These are phyloP conservation scores for Pyrocephalus nanus DNA, from an alignment of 2,797 vertebrate species.

Conservation along the genomic window DNA sequence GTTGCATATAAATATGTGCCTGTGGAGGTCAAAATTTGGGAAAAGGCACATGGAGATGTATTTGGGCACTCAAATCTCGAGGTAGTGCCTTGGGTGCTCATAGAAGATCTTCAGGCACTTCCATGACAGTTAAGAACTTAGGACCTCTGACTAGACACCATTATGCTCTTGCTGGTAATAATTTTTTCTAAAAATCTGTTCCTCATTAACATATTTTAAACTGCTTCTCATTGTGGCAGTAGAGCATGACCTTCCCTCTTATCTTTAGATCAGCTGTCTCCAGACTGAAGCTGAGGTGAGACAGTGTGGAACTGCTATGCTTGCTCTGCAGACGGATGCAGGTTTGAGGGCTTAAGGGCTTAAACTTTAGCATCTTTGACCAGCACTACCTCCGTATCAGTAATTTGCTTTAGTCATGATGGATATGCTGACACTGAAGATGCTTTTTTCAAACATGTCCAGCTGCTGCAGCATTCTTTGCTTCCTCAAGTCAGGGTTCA, in stretches of 20 bases:
- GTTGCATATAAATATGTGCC: not conserved
- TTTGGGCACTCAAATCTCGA: not conserved
- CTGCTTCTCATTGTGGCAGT: not conserved
- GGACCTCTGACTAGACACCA: not conserved
- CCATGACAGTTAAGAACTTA: not conserved
- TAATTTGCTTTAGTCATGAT: conserved; percentile 10
- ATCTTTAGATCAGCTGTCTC: not conserved
- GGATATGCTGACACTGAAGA: conserved; percentile 2
- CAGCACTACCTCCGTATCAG: not conserved
- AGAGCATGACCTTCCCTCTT: conserved; percentile 1
- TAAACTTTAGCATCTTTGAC: conserved; percentile 10
- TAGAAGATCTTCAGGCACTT: not conserved
- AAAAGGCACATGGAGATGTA: not conserved
- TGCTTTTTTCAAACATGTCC: not conserved
- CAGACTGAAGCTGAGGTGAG: not conserved
- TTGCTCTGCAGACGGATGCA: not conserved
- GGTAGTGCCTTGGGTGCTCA: not conserved
- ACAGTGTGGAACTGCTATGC: not conserved
- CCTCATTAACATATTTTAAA: not conserved
- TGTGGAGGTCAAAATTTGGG: not conserved
- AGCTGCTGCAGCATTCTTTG: conserved; percentile 8
- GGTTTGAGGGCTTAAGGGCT: not conserved
- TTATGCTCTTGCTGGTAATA: not conserved
- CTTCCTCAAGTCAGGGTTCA: not conserved
- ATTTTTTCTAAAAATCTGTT: conserved; percentile 36